phyloP scores from a whole-genome alignment of 1,140 invertebrate species.

The Dolichoris vasculosae region DNA sequence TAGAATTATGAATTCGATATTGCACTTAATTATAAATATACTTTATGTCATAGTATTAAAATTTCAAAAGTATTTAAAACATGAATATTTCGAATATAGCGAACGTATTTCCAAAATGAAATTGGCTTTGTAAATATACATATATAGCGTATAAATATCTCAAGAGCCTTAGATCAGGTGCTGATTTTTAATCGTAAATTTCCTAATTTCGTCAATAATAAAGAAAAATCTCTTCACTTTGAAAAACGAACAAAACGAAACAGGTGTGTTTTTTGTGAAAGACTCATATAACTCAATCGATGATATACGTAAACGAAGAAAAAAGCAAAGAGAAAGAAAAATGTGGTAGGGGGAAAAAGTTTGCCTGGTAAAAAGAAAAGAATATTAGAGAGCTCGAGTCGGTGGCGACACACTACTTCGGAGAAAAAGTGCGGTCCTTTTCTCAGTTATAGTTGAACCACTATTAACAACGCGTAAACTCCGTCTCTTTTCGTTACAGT shows the following conservation, averaged over 20 bases:
- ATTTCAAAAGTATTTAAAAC: constrained; percentile 38
- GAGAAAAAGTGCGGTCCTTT: constrained; percentile 72
- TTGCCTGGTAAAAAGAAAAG: not conserved
- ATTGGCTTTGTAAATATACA: constrained; percentile 48
- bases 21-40: constrained; percentile 10
- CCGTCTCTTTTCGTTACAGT: constrained; percentile 9
- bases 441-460: constrained; percentile 70
- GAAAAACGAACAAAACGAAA: constrained; percentile 20
- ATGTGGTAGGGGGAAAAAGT: constrained; percentile 21
- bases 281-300: constrained; percentile 10
- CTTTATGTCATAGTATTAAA: constrained; percentile 41
- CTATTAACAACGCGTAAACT: constrained; percentile 13
- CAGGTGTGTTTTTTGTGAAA: not conserved
- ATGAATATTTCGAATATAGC: constrained; percentile 12
- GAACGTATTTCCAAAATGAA: constrained; percentile 33
- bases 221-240: constrained; percentile 29
- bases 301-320: constrained; percentile 10
- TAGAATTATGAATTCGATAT: constrained; percentile 13
- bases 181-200: constrained; percentile 44
- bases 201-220: constrained; percentile 24
- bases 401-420: constrained; percentile 66
- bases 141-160: constrained; percentile 41
- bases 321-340: not conserved
- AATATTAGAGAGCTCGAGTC: not conserved
- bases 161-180: constrained; percentile 50